phyloP scores from a whole-genome alignment of 37 sponge, comb jelly and placozoan species.

The Crambe crambe region DNA sequence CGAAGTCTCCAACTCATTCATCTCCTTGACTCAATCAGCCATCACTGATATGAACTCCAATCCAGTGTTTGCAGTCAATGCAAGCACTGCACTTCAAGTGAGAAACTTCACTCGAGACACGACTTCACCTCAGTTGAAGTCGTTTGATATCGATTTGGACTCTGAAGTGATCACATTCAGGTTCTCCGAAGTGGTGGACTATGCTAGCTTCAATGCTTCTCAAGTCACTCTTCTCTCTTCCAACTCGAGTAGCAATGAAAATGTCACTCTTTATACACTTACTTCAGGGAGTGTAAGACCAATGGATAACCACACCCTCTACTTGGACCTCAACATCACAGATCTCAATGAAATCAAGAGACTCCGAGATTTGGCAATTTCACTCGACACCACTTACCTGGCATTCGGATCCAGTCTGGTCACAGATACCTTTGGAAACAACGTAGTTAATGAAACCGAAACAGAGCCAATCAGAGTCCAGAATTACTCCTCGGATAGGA shows the following conservation, averaged over 20 bases:
- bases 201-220: constrained; percentile 48
- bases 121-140: constrained; percentile 54
- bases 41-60: constrained; percentile 83
- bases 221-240: constrained; percentile 56
- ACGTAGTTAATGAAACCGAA: constrained; percentile 12
- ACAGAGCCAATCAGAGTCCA: constrained; percentile 31
- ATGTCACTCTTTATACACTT: constrained; percentile 31
- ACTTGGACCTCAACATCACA: constrained; percentile 35
- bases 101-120: constrained; percentile 66
- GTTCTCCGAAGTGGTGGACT: constrained; percentile 80
- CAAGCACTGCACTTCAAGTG: constrained; percentile 34
- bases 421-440: constrained; percentile 73
- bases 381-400: constrained; percentile 62
- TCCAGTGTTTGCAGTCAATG: constrained; percentile 29
- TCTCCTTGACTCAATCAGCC: constrained; percentile 43
- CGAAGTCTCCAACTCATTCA: constrained; percentile 26
- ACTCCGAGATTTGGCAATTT: constrained; percentile 53
- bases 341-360: constrained; percentile 82
- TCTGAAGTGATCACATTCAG: constrained; percentile 48
- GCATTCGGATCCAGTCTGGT: constrained; percentile 39
- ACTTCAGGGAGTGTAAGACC: constrained; percentile 45
- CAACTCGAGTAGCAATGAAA: background rate
- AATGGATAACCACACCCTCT: constrained; percentile 52
- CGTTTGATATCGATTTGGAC: constrained; percentile 70
- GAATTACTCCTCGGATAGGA: constrained; percentile 47